Evolutionary conservation across 2,888 invertebrate species (phyloP), one percentile per base, ranked within the genome.

Genomic region (Macropis europaea): DNA sequence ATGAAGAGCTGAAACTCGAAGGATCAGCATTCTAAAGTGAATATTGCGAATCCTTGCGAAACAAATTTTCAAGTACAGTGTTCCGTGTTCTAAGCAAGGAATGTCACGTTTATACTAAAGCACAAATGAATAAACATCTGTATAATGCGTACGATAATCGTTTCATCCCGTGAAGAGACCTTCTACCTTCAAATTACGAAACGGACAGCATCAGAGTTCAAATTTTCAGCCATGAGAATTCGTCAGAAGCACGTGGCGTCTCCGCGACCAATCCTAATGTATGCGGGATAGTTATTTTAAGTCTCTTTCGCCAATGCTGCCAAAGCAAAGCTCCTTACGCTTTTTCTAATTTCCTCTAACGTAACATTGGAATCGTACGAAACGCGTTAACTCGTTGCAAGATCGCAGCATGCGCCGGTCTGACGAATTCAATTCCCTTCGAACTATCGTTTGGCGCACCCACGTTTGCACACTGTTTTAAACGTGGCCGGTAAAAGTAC

Each of bases 101-200:
- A 63, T 66, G 64, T 77, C 79, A 83, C 77, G 79, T 85, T 85
- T 84, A 82, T 86, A 86, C 81, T 82, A 83, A 84, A 85, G 84
- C 86, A 87, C 82, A 84, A 86, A 82, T 80, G 79, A 87, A 86
- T 87, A 87, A 87, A 87, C 64, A 62, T 84, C 82, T 86, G 77
- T 85, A 85, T 67, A 62, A 76, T 73, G 54, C 59, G 34, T 42
- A 34, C 22, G 19, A 2, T 7, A 2, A 4, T 30, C 5, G 19
- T 32, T 26, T 53, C 28, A 30, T 48, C 57, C 11, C 5, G 24
- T 24, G 4, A 11, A 32, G 24, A 5, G 28, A 22, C 26, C 0
- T 32, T 11, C n/a, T 22, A 5, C 2, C 22, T 63, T 17, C 5
- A 22, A 36, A 15, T 13, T 30, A 26, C 9, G 7, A 30, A n/a